A percentile compares a stretch with the other conserved stretches of the same genome.
Conservation (phyloP, 2,797 vertebrate species). For the Caiman crocodilus region DNA sequence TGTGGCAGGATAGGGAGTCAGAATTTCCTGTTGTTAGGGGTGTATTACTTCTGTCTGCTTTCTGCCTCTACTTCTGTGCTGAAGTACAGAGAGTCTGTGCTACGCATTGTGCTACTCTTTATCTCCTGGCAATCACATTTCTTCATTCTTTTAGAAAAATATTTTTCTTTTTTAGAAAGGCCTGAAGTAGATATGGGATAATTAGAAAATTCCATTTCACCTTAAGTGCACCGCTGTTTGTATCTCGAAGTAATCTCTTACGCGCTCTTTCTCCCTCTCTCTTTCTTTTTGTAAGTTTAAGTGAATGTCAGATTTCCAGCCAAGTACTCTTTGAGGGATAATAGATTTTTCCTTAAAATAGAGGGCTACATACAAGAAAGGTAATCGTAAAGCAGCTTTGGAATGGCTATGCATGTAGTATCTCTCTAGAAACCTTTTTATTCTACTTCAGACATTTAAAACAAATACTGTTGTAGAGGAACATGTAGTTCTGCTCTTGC, state of each 20-base stretch:
- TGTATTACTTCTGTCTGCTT: not conserved
- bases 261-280: not conserved
- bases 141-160: not conserved
- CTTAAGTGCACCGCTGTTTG: not conserved
- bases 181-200: constrained; percentile 1
- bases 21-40: not conserved
- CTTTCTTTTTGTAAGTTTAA: constrained; percentile 12
- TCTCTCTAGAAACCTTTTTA: constrained; percentile 33
- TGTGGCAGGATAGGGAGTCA: not conserved
- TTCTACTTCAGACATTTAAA: constrained; percentile 39
- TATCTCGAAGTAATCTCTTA: not conserved
- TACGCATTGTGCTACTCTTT: not conserved
- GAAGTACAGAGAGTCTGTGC: not conserved
- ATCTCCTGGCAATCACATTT: not conserved
- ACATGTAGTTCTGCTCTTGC: constrained; percentile 43
- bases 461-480: constrained; percentile 49
- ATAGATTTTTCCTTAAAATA: constrained; percentile 41
- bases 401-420: not conserved
- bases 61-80: not conserved
- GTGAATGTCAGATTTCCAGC: constrained; percentile 22
- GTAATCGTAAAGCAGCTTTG: constrained; percentile 42
- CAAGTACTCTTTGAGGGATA: constrained; percentile 7
- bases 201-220: not conserved
- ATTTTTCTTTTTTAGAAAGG: not conserved
- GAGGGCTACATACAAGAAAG: constrained; percentile 11